These are phyloP conservation scores for Neotragus pygmaeus DNA, from an alignment of 2,113 vertebrate species.

Conservation along the genomic window DNA sequence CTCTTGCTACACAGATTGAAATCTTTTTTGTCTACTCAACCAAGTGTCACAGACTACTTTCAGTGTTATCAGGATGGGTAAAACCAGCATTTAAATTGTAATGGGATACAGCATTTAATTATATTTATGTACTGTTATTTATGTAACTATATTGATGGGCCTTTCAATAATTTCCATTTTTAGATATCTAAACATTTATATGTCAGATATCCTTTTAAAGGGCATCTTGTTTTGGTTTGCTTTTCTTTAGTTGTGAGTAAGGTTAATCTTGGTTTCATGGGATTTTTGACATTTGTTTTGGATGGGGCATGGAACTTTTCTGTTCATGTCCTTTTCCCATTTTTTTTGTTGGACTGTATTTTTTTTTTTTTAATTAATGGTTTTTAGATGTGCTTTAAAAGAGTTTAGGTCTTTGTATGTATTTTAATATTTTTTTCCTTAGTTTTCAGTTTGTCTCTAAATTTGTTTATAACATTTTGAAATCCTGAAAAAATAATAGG, in stretches of 20 bases:
- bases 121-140: neutral
- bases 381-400: neutral
- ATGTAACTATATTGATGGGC: neutral
- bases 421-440: neutral
- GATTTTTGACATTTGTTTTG: neutral
- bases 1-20: constrained; percentile 8
- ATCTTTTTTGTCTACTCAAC: neutral
- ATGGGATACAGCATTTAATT: neutral
- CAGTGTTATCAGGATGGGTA: neutral
- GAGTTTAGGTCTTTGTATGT: neutral
- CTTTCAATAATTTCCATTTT: neutral
- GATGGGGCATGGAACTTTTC: neutral
- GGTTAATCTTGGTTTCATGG: neutral
- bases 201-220: constrained; percentile 4
- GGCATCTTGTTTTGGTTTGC: constrained; percentile 21
- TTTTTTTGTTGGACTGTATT: neutral
- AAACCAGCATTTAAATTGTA: neutral
- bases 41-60: neutral
- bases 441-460: constrained; percentile 3
- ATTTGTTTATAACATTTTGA: neutral
- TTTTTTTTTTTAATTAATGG: neutral
- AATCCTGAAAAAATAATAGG: neutral
- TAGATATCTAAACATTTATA: neutral
- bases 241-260: constrained; percentile 7
- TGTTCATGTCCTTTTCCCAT: neutral